Conservation (phyloP, 2,888 invertebrate species). For the Pteria penguin region DNA sequence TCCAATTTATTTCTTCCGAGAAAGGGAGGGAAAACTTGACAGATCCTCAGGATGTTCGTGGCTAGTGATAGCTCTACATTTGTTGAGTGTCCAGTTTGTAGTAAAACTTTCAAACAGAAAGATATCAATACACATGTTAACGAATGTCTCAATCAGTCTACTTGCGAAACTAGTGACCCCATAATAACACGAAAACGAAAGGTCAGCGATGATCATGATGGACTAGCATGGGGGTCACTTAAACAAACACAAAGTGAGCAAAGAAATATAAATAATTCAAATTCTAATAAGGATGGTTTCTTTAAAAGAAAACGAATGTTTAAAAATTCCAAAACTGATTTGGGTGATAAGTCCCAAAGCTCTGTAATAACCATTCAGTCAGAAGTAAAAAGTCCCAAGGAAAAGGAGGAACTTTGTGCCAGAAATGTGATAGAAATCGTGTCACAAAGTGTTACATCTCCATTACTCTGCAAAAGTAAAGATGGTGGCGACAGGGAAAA, state of each 20-base stretch:
- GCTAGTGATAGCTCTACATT: neutral
- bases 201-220: neutral
- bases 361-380: neutral
- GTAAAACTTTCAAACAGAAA: constrained; percentile 44
- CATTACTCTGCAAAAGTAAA: too few relatives aligned
- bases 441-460: too few relatives aligned
- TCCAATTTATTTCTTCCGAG: too few relatives aligned
- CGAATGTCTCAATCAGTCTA: constrained; percentile 49
- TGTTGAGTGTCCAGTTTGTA: constrained; percentile 65
- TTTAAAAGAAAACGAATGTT: too few relatives aligned
- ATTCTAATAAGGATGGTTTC: neutral
- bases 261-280: neutral
- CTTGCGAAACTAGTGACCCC: neutral
- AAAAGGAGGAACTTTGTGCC: neutral
- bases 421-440: neutral
- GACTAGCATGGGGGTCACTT: constrained; percentile 25
- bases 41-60: neutral
- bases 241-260: neutral
- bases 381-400: neutral
- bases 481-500: neutral
- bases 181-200: constrained; percentile 22
- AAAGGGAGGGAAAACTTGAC: neutral
- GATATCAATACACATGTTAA: constrained; percentile 58
- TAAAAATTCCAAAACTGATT: too few relatives aligned
- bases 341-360: neutral